Evolutionary conservation across 1,140 invertebrate species (phyloP).

Genomic region (Ceratina australensis): DNA sequence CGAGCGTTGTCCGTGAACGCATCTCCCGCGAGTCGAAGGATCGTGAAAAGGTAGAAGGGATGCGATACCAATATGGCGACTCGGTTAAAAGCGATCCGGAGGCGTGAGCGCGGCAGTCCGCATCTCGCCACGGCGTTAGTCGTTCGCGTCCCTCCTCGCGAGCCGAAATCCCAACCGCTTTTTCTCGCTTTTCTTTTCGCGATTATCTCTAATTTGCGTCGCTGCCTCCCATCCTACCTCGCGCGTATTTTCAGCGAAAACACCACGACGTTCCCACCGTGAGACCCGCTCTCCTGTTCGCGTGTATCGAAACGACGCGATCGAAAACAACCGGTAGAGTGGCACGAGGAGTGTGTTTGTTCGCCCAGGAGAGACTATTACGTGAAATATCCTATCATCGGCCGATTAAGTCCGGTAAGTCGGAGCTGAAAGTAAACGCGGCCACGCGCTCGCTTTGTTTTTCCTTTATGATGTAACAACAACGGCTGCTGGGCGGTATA

Average conservation of each 20-base stretch:
- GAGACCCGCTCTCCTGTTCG: too few relatives aligned
- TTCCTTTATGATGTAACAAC: constrained; percentile 16
- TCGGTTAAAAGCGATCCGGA: constrained; percentile 73
- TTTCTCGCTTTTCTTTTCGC: not conserved
- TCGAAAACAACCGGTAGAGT: not conserved
- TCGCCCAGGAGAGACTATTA: not conserved
- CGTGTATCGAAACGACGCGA: too few relatives aligned
- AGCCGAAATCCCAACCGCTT: not conserved
- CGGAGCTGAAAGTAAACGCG: constrained; percentile 23
- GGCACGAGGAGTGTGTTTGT: constrained; percentile 4
- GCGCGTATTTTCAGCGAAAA: too few relatives aligned
- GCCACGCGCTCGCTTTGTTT: constrained; percentile 1
- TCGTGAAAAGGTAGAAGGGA: constrained; percentile 54
- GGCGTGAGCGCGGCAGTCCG: constrained; percentile 61
- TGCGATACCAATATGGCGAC: constrained; percentile 70
- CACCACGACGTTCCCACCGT: too few relatives aligned
- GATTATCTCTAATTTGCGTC: not conserved
- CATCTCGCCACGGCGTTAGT: constrained; percentile 63
- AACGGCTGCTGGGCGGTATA: constrained; percentile 8
- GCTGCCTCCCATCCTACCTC: too few relatives aligned
- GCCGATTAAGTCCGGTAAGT: constrained; percentile 27
- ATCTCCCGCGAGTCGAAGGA: constrained; percentile 22
- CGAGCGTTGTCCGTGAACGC: constrained; percentile 2
- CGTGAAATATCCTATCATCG: constrained; percentile 10
- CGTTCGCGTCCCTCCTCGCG: constrained; percentile 27